Evolutionary conservation across 2,797 vertebrate genomes (phyloP), one percentile per base, ranked within the genome.

Genomic region (Danio choprae): DNA sequence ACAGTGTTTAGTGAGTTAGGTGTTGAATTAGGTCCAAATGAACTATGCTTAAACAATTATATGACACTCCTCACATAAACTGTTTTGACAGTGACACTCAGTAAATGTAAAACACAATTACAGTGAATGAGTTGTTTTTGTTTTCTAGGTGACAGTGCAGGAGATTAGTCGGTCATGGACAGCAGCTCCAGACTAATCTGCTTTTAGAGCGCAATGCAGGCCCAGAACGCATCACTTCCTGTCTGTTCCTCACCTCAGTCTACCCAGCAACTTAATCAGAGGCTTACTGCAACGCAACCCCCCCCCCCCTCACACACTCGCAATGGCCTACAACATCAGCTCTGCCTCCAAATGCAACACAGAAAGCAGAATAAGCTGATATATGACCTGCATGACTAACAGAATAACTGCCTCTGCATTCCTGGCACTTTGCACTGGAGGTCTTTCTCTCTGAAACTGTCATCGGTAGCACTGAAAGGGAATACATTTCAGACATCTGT

Each of bases 181-280:
- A 53, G 71, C 41, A 65, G 60, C 56, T 60, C 55, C 69, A 82
- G 75, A 81, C 83, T 88, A 88, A 88, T 87, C 87, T 74, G 67
- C 56, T 84, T 22, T 81, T 81, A 80, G 73, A 83, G 79, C 38
- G 38, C n/a, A 60, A 55, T 46, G 48, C 71, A 65, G 40, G 53
- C 55, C 53, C 56, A 73, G 67, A 74, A 71, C 29, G 36, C 81
- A 86, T 81, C 80, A 81, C 83, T 83, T 84, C 83, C 84, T 84
- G 74, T 46, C 62, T 70, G 71, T 76, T 41, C 7, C n/a, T 68
- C 78, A 74, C 67, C 55, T 80, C 48, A 20, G 43, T 72, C 65
- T 56, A 80, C 77, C 69, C 81, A 74, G 62, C 53, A 75, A 77
- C 67, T 81, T 86, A 87, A 86, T 80, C 74, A 53, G 16, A 70